Percentiles rank a stretch among this genome's conserved stretches.
Conservation (phyloP, 1,140 invertebrate species). For the Delia radicum region DNA sequence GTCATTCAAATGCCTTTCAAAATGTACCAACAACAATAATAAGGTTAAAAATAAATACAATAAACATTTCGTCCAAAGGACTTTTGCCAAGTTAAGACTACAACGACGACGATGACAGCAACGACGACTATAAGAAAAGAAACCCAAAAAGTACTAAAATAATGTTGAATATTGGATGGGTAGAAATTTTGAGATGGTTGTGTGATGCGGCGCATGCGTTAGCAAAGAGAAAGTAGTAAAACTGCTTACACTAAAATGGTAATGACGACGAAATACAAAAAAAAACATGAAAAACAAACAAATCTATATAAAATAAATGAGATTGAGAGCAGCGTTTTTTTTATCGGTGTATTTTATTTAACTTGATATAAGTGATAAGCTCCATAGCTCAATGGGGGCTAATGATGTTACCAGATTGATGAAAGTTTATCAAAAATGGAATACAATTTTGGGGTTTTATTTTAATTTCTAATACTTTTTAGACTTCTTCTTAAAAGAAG, state of each 20-base stretch:
- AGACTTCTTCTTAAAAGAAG: too few species aligned
- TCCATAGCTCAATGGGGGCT: not conserved
- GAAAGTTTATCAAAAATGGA: too few species aligned
- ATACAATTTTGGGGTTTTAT: too few species aligned
- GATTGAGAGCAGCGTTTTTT: not conserved
- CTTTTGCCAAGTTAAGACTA: not conserved
- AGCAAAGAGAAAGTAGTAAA: slow-evolving; percentile 23
- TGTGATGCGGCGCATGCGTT: slow-evolving; percentile 11
- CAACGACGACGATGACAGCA: not conserved
- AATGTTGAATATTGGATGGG: not conserved
- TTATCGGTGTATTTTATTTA: not conserved
- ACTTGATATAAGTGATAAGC: not conserved
- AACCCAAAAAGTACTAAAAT: not conserved
- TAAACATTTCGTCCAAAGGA: not conserved
- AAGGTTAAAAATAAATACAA: not conserved
- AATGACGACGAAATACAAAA: not conserved
- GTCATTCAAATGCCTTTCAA: slow-evolving; percentile 21
- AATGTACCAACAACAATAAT: not conserved
- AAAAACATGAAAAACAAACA: not conserved
- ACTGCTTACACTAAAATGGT: slow-evolving; percentile 14
- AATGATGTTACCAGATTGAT: not conserved
- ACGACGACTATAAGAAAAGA: not conserved
- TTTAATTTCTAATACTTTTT: too few species aligned
- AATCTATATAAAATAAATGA: not conserved
- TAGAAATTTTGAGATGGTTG: too few species aligned